phyloP scores from a whole-genome alignment of 2,888 invertebrate species.

The Sesamia inferens region DNA sequence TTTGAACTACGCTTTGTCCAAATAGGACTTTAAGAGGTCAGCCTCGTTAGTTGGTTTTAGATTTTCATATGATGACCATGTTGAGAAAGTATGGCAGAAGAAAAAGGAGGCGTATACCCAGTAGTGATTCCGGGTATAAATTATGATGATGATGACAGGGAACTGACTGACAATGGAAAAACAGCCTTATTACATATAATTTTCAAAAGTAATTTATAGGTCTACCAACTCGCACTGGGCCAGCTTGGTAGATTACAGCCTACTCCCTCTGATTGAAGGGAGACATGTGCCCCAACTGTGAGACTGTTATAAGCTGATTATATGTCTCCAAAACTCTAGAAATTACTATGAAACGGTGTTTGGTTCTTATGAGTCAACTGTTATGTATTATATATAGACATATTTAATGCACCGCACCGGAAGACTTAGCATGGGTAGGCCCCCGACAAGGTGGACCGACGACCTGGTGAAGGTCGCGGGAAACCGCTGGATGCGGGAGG shows the following conservation, averaged over 20 bases:
- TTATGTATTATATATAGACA: slow-evolving; percentile 15
- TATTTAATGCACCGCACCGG: no score
- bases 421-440: no score
- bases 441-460: no score
- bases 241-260: no score
- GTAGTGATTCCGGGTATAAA: not conserved
- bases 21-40: not conserved
- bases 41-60: no score
- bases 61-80: not conserved
- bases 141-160: not conserved
- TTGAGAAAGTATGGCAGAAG: not conserved
- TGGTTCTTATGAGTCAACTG: not conserved
- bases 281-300: no score
- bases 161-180: not conserved
- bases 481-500: no score
- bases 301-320: no score
- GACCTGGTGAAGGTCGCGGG: no score
- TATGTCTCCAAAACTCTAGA: no score
- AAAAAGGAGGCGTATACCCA: not conserved
- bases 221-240: no score
- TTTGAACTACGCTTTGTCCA: not conserved
- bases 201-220: not conserved
- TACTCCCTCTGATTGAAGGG: no score
- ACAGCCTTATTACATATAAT: not conserved
- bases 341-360: not conserved